These are phyloP conservation scores for Liolophura sinensis DNA, from an alignment of 1,140 invertebrate genomes.

Conservation along the genomic window DNA sequence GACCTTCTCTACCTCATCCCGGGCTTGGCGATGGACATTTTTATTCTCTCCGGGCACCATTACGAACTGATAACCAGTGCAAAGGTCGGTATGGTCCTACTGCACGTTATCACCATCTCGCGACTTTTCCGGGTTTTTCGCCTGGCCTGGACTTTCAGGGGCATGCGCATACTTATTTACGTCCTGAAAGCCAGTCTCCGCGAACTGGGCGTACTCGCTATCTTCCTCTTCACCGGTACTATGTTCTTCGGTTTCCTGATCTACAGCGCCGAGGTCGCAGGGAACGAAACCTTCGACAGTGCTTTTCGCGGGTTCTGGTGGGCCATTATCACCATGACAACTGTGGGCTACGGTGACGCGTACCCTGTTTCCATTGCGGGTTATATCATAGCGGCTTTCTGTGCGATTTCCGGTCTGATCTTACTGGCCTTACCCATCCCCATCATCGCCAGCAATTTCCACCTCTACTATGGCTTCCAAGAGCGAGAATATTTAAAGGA, in stretches of 20 bases:
- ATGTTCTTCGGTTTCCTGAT: constrained; percentile 94
- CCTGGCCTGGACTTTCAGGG: constrained; percentile 20
- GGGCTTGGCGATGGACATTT: too few species aligned
- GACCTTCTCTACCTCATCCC: too few species aligned
- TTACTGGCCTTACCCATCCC: constrained; percentile 98
- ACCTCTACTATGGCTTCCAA: constrained; percentile 49
- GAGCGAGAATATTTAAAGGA: too few species aligned
- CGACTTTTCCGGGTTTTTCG: constrained; percentile 32
- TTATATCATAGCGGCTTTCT: constrained; percentile 39
- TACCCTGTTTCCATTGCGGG: constrained; percentile 39
- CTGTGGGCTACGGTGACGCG: constrained; percentile 60
- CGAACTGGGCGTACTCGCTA: constrained; percentile 72
- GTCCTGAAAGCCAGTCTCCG: constrained; percentile 29
- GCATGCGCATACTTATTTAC: constrained; percentile 25
- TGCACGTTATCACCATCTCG: constrained; percentile 17
- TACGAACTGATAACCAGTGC: too few species aligned
- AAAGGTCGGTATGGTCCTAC: background rate
- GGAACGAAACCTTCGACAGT: constrained; percentile 19
- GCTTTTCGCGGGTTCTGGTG: constrained; percentile 55
- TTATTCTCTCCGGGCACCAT: too few species aligned
- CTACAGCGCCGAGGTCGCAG: constrained; percentile 83
- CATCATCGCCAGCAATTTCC: constrained; percentile 49
- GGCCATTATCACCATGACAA: constrained; percentile 63
- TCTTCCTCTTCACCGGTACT: constrained; percentile 93
- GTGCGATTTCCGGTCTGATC: constrained; percentile 98